Conservation (phyloP, 2,888 invertebrate genomes). For the Chymomyza caudatula region DNA sequence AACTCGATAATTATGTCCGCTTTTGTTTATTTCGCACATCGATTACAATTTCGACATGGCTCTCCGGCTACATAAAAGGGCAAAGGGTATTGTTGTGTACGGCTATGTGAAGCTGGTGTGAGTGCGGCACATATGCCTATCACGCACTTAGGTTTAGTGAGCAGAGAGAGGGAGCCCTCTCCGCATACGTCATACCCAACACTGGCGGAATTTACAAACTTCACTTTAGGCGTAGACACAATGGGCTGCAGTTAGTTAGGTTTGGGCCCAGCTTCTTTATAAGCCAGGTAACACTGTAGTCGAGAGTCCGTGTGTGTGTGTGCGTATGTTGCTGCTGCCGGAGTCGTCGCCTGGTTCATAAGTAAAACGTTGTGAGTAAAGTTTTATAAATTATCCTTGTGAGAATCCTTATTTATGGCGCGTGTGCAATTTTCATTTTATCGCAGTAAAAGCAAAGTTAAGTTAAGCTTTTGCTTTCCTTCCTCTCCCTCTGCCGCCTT, state of each 20-base stretch:
- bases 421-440: slow-evolving; percentile 78
- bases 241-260: slow-evolving; percentile 33
- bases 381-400: slow-evolving; percentile 78
- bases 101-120: neutral
- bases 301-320: neutral
- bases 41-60: slow-evolving; percentile 75
- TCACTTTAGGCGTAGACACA: slow-evolving; percentile 12
- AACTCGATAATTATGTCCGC: slow-evolving; percentile 79
- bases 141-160: neutral
- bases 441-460: slow-evolving; percentile 77
- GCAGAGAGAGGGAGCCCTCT: neutral
- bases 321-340: slow-evolving; percentile 7
- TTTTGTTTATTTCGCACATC: slow-evolving; percentile 78
- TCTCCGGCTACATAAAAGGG: too few species aligned
- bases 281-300: neutral
- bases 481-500: slow-evolving; percentile 12
- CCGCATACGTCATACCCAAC: slow-evolving; percentile 56
- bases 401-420: slow-evolving; percentile 78
- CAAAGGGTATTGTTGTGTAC: too few species aligned
- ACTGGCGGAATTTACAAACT: slow-evolving; percentile 61
- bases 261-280: slow-evolving; percentile 1
- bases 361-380: slow-evolving; percentile 74
- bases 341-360: slow-evolving; percentile 61
- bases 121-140: neutral
- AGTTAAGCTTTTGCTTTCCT: slow-evolving; percentile 62